Base-by-base conservation (phyloP, 2,888 invertebrate genomes). In the Acleris laterana region DNA sequence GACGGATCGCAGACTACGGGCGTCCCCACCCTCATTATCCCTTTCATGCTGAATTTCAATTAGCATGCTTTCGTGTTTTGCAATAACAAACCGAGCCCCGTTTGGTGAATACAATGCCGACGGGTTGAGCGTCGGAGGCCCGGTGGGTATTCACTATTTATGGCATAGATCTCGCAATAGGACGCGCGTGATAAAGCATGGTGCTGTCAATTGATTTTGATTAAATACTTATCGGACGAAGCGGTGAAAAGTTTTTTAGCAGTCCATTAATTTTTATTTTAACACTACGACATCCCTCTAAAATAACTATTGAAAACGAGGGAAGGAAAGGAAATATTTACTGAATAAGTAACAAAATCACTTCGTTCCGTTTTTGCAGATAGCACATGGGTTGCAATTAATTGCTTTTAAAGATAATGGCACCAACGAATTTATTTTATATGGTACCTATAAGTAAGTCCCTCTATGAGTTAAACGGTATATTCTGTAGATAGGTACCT, bases 41-140 rank as follows among this genome's bases (percentile, higher is more conserved):
- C 91, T 92, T 91, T 83, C 87, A 87, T 93, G 88, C 85, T 93
- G 93, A 90, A 93, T 93, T 91, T 93, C 83, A 93, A 93, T 89
- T 88, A 90, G 89, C 84, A 86, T 85, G 90, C 85, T 88, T 86
- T 88, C 86, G 78, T 90, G 87, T 88, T 90, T 85, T 83, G 89
- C 87, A 87, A 90, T 89, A 88, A 86, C 90, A 89, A 83, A 83
- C 82, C 77, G 76, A 76, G 70, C 72, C 78, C 80, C 78, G 79
- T 81, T 82, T 77, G 77, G 76, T 73, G 79, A 75, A 80, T 78
- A 82, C 79, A 82, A 77, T 73, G 71, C 74, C 70, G 66, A 63
- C 70, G 74, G 69, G 70, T 67, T 52, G 46, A 52, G 32, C 66
- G 51, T 62, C 51, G 61, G 55, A 62, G 66, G 57, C 19, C 66